Conservation (phyloP, 2,797 vertebrate genomes). For the Echiichthys vipera region DNA sequence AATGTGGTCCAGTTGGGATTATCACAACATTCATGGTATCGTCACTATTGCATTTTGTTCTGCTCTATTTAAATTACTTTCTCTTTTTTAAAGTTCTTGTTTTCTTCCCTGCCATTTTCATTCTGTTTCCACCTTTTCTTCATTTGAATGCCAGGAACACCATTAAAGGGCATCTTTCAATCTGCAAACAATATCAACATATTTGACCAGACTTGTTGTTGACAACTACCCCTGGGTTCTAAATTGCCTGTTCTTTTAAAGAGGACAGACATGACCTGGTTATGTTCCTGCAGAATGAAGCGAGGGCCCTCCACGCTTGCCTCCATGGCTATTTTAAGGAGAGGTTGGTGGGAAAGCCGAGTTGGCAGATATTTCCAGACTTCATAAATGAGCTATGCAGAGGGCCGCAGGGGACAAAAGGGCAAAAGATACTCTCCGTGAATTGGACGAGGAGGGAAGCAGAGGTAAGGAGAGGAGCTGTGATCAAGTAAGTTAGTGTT, state of each 20-base stretch:
- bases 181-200: neutral
- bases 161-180: constrained; percentile 43
- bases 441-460: constrained; percentile 31
- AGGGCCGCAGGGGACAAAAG: constrained; percentile 59
- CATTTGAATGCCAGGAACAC: constrained; percentile 34
- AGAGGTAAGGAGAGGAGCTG: neutral
- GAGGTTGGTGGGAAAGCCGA: constrained; percentile 63
- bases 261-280: constrained; percentile 65
- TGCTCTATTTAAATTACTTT: constrained; percentile 18
- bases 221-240: constrained; percentile 37
- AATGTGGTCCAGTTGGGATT: constrained; percentile 3
- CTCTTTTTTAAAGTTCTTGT: neutral
- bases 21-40: constrained; percentile 16
- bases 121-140: constrained; percentile 10
- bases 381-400: constrained; percentile 68
- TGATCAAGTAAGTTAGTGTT: constrained; percentile 46
- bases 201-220: constrained; percentile 35
- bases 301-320: constrained; percentile 35
- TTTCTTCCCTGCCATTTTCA: constrained; percentile 5
- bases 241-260: constrained; percentile 47
- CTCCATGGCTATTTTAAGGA: constrained; percentile 61
- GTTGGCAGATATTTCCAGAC: constrained; percentile 72
- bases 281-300: constrained; percentile 53
- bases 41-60: constrained; percentile 28
- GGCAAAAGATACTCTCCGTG: constrained; percentile 45